phyloP scores from a whole-genome alignment of 2,888 invertebrate genomes.

The Heliconius ethilla region DNA sequence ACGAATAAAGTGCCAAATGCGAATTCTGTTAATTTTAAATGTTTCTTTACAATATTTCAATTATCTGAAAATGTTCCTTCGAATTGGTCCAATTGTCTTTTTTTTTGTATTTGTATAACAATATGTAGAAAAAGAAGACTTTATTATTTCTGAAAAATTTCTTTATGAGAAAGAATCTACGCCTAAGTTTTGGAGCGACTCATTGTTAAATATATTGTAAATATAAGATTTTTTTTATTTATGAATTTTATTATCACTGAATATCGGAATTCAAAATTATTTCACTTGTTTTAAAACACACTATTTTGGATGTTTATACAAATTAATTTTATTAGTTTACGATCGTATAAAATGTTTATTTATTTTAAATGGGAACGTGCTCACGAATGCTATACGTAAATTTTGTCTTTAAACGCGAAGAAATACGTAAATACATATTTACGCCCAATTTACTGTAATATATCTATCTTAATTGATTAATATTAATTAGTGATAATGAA shows the following conservation, averaged over 20 bases:
- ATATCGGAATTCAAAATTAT: constrained; percentile 55
- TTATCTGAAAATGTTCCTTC: constrained; percentile 54
- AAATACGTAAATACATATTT: constrained; percentile 77
- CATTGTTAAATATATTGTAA: constrained; percentile 69
- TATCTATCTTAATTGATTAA: constrained; percentile 76
- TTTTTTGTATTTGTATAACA: constrained; percentile 8
- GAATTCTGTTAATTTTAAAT: constrained; percentile 57
- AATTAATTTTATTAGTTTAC: constrained; percentile 60
- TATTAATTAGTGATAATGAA: constrained; percentile 69
- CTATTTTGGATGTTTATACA: constrained; percentile 56
- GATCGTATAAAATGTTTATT: constrained; percentile 63
- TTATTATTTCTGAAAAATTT: constrained; percentile 42
- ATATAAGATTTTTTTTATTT: constrained; percentile 66
- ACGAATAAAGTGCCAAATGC: constrained; percentile 75
- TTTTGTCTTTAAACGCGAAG: constrained; percentile 73
- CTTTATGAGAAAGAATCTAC: constrained; percentile 64
- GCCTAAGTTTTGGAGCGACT: constrained; percentile 61
- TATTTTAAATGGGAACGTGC: constrained; percentile 70
- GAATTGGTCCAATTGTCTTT: constrained; percentile 4
- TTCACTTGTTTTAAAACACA: constrained; percentile 66
- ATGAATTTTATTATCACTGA: constrained; percentile 42
- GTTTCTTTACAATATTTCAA: constrained; percentile 50
- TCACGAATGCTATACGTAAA: constrained; percentile 77
- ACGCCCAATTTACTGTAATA: constrained; percentile 81
- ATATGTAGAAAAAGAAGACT: constrained; percentile 3